Conservation (phyloP, 2,888 invertebrate genomes). For the Phlogophora meticulosa region DNA sequence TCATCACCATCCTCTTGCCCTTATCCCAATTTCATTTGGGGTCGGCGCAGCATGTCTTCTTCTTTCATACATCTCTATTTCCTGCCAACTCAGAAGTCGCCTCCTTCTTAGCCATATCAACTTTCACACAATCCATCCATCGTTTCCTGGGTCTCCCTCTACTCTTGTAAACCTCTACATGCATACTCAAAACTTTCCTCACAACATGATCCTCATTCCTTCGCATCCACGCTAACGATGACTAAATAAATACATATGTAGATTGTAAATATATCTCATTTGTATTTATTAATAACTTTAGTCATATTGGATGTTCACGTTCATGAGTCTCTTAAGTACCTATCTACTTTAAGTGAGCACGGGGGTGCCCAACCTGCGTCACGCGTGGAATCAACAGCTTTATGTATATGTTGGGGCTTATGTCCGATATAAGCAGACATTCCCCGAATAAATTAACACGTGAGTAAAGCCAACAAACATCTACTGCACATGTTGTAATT, state of each 20-base stretch:
- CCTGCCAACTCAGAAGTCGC: too few species aligned
- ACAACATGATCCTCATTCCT: too few species aligned
- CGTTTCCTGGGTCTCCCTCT: too few species aligned
- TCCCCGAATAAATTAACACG: not conserved
- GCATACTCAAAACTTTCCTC: too few species aligned
- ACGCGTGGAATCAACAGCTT: not conserved
- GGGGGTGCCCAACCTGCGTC: conserved; percentile 9
- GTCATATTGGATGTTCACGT: not conserved
- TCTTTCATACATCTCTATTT: too few species aligned
- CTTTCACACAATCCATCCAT: too few species aligned
- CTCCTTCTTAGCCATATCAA: too few species aligned
- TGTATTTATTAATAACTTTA: conserved; percentile 11
- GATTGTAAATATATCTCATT: not conserved
- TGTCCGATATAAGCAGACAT: conserved; percentile 13
- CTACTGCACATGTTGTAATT: conserved; percentile 5
- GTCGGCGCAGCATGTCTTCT: too few species aligned
- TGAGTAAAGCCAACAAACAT: conserved; percentile 22
- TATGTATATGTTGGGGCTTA: conserved; percentile 10
- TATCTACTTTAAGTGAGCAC: conserved; percentile 13
- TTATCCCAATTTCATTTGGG: too few species aligned
- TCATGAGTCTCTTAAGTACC: not conserved
- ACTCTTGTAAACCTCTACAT: too few species aligned
- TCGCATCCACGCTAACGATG: too few species aligned
- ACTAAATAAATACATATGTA: conserved; percentile 1
- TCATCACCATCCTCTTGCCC: too few species aligned